Base-by-base conservation (phyloP, 37 sponge, comb jelly and placozoan genomes). In the Diacarnus erythraeanus region DNA sequence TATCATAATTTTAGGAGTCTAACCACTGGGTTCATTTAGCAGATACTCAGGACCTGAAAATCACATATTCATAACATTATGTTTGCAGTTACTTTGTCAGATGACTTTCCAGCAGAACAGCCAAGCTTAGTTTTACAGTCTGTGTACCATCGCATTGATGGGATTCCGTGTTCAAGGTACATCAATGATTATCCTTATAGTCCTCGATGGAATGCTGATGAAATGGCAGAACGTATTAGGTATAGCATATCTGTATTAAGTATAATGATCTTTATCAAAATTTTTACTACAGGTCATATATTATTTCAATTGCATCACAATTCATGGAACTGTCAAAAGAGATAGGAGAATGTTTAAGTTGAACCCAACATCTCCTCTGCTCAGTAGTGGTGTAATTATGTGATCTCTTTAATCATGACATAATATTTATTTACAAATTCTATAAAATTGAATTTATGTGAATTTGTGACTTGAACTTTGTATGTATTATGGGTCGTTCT, bases 141-240 rank as follows among this genome's bases (percentile, higher is more conserved):
- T 0, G 77, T 94, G 20, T 94, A 94, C 76, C 85, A 94, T 58
- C 56, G 69, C 26, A 22, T 87, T 29, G 69, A 84, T 2, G 79
- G 75, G 27, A 37, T 72, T 0, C 94, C 94, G 12, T 87, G 77
- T 60, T 72, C 80, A 80, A 41, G 68, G 22, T 47, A 42, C 23
- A 6, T 82, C 37, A 76, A 61, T 17, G 54, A 83, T 54, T 90
- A 91, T 58, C 85, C 89, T 0, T 94, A 86, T 67, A 91, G 81
- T 47, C 88, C 89, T n/a, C 75, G 78, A 23, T 94, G 94, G 94
- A 71, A 42, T 26, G 60, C 86, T 37, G 89, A 91, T 31, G 89
- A 91, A 38, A 87, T 57, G 78, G 77, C 72, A 30, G 94, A 87
- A 54, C 61, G 80, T n/a, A 68, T 75, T 3, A 90, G 74, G 94